phyloP scores from a whole-genome alignment of 1,140 invertebrate species.

The Patella vulgata region DNA sequence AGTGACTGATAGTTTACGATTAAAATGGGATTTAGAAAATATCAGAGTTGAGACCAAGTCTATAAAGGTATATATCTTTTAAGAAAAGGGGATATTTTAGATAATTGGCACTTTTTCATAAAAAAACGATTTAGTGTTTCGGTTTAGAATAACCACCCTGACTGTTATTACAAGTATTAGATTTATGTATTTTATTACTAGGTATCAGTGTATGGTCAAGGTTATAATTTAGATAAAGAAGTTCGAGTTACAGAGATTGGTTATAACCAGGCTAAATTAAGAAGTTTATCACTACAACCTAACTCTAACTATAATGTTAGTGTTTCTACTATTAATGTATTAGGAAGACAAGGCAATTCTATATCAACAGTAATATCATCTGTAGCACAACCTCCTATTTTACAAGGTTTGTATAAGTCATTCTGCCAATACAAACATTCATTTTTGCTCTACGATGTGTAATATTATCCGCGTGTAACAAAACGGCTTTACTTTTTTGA shows the following conservation, averaged over 20 bases:
- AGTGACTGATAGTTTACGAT: background rate
- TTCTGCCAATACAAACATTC: no score
- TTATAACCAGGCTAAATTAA: background rate
- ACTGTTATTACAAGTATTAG: background rate
- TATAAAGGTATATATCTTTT: background rate
- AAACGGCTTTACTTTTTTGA: no score
- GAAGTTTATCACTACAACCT: no score
- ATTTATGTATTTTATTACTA: background rate
- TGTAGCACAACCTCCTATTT: background rate
- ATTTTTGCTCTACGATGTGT: no score
- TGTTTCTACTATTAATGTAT: background rate
- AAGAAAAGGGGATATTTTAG: no score
- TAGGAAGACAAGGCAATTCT: background rate
- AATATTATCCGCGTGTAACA: no score
- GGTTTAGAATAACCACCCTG: no score
- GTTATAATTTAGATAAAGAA: background rate
- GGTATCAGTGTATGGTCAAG: background rate
- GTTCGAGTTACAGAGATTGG: background rate
- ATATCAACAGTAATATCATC: background rate
- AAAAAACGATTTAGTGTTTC: no score
- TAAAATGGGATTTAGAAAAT: constrained; percentile 2
- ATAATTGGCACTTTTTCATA: no score
- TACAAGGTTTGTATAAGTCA: background rate
- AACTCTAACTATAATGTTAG: background rate
- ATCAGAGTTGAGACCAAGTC: background rate